A percentile compares a stretch with the other conserved stretches of the same genome.
Evolutionary conservation across 1,140 invertebrate species (phyloP).

Genomic region (Bradynema listronoti): DNA sequence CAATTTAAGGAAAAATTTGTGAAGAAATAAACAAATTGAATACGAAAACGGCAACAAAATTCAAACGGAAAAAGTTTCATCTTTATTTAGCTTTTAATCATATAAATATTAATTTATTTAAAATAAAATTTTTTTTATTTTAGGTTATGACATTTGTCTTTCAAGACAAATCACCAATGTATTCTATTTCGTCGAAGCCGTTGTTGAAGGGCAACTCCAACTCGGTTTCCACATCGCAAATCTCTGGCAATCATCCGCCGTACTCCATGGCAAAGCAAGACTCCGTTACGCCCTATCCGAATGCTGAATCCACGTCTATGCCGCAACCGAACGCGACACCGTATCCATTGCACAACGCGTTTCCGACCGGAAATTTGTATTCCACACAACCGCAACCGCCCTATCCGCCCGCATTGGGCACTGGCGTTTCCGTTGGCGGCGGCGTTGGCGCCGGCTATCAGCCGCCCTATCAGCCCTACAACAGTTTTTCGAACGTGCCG

Average conservation of each 20-base stretch:
- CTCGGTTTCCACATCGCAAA: too few relatives aligned
- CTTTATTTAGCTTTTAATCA: too few relatives aligned
- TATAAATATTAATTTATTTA: too few relatives aligned
- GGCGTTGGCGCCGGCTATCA: constrained; percentile 4
- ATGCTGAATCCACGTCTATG: not conserved
- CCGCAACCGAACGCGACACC: constrained; percentile 52
- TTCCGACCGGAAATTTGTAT: not conserved
- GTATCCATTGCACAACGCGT: constrained; percentile 26
- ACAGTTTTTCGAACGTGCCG: constrained; percentile 15
- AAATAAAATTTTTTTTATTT: too few relatives aligned
- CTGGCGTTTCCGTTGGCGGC: not conserved
- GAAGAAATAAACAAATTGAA: too few relatives aligned
- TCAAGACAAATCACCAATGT: constrained; percentile 89
- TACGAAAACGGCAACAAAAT: too few relatives aligned
- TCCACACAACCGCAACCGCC: constrained; percentile 11
- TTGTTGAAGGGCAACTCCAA: not conserved
- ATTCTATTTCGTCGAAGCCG: constrained; percentile 62
- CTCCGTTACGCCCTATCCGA: constrained; percentile 49
- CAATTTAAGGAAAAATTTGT: too few relatives aligned
- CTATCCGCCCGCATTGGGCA: constrained; percentile 6
- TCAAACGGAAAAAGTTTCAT: too few relatives aligned
- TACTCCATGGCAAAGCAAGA: not conserved
- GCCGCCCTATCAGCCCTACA: constrained; percentile 32
- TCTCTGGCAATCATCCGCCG: constrained; percentile 33
- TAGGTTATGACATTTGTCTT: constrained; percentile 84